Evolutionary conservation across 2,888 invertebrate genomes (phyloP).

Genomic region (Alcis repandata): DNA sequence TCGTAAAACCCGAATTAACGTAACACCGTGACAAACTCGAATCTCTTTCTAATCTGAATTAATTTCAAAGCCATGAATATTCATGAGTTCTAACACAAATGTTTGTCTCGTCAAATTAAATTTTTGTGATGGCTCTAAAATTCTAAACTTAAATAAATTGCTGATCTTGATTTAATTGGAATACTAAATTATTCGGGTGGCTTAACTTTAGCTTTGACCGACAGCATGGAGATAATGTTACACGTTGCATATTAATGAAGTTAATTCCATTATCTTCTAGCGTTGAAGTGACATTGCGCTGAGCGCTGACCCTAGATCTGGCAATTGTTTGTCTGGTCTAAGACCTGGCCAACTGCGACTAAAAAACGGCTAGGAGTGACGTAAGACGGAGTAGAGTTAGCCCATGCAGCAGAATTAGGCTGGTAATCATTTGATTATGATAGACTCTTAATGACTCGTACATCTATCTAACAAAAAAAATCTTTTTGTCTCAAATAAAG

Average conservation of each 20-base stretch:
- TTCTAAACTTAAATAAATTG: conserved; percentile 22
- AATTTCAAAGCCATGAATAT: conserved; percentile 24
- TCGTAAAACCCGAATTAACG: conserved; percentile 21
- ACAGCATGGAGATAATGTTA: conserved; percentile 6
- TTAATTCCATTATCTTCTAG: not conserved
- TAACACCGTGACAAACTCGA: conserved; percentile 5
- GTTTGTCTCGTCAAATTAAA: conserved; percentile 25
- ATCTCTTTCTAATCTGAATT: conserved; percentile 21
- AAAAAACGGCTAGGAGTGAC: no score
- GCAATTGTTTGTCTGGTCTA: no score
- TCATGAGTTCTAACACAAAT: conserved; percentile 20
- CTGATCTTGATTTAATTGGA: conserved; percentile 24
- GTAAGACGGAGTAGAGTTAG: no score
- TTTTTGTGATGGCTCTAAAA: conserved; percentile 16
- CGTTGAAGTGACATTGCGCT: not conserved
- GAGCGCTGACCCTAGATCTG: no score
- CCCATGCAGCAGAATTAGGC: no score
- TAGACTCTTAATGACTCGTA: no score
- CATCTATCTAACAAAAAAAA: no score
- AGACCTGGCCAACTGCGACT: no score
- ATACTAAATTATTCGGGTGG: conserved; percentile 22
- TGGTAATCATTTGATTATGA: no score
- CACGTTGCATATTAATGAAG: conserved; percentile 5
- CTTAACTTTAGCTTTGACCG: conserved; percentile 10
- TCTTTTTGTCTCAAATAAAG: no score